A percentile compares a stretch with the other conserved stretches of the same genome.
These are phyloP conservation scores for Atta texana DNA, from an alignment of 1,140 invertebrate genomes.

Conservation along the genomic window DNA sequence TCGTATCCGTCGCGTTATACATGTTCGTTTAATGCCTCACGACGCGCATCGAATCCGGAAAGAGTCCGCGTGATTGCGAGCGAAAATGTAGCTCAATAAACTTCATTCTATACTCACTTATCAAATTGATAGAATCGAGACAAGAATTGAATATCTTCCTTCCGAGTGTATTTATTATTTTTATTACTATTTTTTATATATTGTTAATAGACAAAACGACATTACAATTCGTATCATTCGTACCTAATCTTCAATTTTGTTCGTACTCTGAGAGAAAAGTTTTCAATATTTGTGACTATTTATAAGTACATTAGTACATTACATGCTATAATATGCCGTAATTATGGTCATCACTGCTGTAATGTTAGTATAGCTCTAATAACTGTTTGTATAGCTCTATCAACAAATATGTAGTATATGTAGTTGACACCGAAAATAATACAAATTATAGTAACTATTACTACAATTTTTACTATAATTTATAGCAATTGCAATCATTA, in stretches of 20 bases:
- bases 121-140: background rate
- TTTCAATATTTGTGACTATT: no score
- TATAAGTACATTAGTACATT: no score
- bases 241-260: background rate
- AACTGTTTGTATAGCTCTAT: no score
- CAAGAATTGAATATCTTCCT: background rate
- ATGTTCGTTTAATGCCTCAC: slow-evolving; percentile 58
- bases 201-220: background rate
- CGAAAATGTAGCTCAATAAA: slow-evolving; percentile 30
- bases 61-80: slow-evolving; percentile 38
- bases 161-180: background rate
- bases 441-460: no score
- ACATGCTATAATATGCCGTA: no score
- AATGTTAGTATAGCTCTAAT: no score
- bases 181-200: background rate
- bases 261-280: background rate
- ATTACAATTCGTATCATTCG: background rate
- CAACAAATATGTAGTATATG: no score
- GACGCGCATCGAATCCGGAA: slow-evolving; percentile 38
- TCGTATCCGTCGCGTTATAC: slow-evolving; percentile 49
- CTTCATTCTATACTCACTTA: slow-evolving; percentile 19
- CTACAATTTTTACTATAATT: no score
- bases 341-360: no score
- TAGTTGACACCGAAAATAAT: no score
- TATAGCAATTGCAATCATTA: no score